Evolutionary conservation across 2,888 invertebrate genomes (phyloP), one percentile per base, ranked within the genome.

Genomic region (Conistra vaccinii): DNA sequence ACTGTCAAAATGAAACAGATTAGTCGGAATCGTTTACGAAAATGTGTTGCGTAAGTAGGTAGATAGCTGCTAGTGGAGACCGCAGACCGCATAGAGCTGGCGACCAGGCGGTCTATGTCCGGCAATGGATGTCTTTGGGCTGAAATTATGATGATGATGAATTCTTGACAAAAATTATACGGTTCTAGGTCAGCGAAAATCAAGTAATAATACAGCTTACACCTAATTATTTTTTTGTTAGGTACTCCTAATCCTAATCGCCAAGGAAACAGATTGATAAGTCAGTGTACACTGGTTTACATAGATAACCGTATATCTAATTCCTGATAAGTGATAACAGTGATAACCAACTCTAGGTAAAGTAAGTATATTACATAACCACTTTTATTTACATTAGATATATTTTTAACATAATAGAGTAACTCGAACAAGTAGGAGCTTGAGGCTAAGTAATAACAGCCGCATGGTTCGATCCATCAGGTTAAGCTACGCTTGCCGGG

Each of bases 241-340:
- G n/a, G n/a, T n/a, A 48, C 14, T 0, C 29, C 35, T 63, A 71
- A 63, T 68, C 45, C 39, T 65, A 72, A 61, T 70, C 42, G 1
- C 26, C 6, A n/a, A 23, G 45, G 26, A 20, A 78, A 45, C 45
- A 58, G 60, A 67, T 53, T 65, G 74, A 73, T 73, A 78, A 66
- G 45, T 20, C 23, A 32, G 45, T 68, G 67, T 65, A 71, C 71
- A 58, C 63, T 80, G 84, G 80, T 79, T 81, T 81, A 81, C 57
- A 84, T 80, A 84, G 81, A 74, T 81, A 80, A 67, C 63, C n/a
- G 1, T 66, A 57, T 68, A 57, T 68, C 23, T 67, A 62, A 76
- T 12, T 20, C n/a, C 29, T 73, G 68, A 83, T 72, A 72, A 72
- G n/a, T 73, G 68, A 83, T 72, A 72, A 72, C 72, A 53, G 9